Evolutionary conservation across 1,140 invertebrate species (phyloP), one percentile per base, ranked within the genome.

Genomic region (Eriocheir sinensis): DNA sequence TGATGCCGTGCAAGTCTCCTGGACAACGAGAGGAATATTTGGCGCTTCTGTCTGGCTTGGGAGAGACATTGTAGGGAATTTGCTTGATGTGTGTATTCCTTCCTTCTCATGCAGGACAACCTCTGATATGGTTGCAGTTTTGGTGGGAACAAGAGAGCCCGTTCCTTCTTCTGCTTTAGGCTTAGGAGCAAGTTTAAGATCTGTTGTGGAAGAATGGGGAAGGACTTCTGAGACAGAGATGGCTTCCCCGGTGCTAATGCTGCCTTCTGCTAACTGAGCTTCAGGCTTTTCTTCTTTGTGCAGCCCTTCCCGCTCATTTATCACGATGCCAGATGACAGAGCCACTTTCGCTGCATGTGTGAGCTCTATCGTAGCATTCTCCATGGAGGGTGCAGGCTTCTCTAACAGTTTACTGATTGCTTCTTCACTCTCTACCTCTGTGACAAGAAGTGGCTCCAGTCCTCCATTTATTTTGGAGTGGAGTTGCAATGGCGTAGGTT

Each of bases 41-140:
- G 92, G 91, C 60, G 89, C 79, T 89, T 95, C 88, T 15, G 79
- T 53, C 38, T 94, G 36, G 36, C 60, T 44, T 3, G 93, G 34
- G n/a, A 72, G 81, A 60, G 94, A 95, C 21, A 86, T 85, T 32
- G 95, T 92, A 1, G 96, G 96, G 15, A 48, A 15, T 94, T 97
- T 96, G 85, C 96, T 96, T 80, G 97, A 95, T 86, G 96, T 90
- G 44, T 98, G 97, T 79, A 97, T 96, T 60, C 97, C 97, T 97
- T 98, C 98, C 94, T 97, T 96, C 96, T 98, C 97, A 96, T 98
- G 97, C 53, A 97, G 95, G 6, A 97, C 96, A 94, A 97, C 97
- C 96, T 98, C 97, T 95, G 97, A 97, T 88, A 95, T 91, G 17
- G 86, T 86, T 15, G 89, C 90, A 44, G 95, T 93, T 89, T 89